Conservation (phyloP, 2,113 vertebrate species). For the Pelodiscus sinensis region DNA sequence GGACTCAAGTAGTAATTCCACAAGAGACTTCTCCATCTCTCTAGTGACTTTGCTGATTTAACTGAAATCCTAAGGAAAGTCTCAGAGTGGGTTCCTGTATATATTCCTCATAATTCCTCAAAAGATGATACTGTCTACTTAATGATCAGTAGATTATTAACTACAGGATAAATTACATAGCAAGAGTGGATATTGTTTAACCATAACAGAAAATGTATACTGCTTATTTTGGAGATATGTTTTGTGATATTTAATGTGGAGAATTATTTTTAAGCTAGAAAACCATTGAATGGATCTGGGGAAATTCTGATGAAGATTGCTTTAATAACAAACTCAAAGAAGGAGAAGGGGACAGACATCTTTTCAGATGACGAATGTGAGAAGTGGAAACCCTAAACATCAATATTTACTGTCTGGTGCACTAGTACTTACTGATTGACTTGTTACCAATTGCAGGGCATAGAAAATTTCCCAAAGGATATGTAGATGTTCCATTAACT, state of each 20-base stretch:
- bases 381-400: neutral
- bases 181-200: neutral
- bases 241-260: neutral
- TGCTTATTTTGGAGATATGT: neutral
- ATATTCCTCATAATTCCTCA: neutral
- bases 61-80: neutral
- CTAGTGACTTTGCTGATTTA: neutral
- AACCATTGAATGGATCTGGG: too few relatives aligned
- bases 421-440: neutral
- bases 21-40: neutral
- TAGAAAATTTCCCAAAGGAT: neutral
- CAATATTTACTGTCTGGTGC: neutral
- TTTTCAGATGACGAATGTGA: neutral
- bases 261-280: too few relatives aligned
- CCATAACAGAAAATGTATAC: neutral
- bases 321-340: neutral
- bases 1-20: neutral
- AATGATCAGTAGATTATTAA: neutral
- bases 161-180: neutral
- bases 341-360: neutral
- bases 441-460: neutral
- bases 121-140: neutral
- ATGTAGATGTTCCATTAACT: rapidly evolving
- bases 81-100: neutral
- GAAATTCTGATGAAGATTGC: neutral